Base-by-base conservation (phyloP, 2,888 invertebrate genomes). In the Zygaena filipendulae region DNA sequence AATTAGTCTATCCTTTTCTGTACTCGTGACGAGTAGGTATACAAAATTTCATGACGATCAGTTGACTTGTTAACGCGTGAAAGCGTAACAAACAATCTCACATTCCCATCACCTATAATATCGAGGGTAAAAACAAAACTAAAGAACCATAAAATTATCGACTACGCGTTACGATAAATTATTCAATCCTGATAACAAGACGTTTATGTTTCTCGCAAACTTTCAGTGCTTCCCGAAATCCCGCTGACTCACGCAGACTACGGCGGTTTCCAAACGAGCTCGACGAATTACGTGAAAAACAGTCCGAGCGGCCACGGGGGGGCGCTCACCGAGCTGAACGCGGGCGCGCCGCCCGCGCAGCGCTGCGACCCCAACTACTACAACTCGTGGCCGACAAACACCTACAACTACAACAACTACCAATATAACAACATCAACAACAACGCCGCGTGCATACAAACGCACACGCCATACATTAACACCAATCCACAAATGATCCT, bases 401-500 rank as follows among this genome's bases (percentile, higher is more conserved):
- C 85, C 12, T 89, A 87, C 60, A 83, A 83, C 45, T 82, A 83
- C 48, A 86, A 88, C 52, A 87, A 87, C 53, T 87, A 87, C 49
- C 86, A 87, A 52, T 90, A 91, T 71, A 84, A 84, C 58, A 83
- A 84, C 38, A 71, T 80, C 4, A 82, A 81, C 52, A 82, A 79
- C 50, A 82, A 82, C 40, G 66, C 77, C 11, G 56, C 75, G 8
- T 80, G 81, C 38, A 42, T 81, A 26, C 81, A 81, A 36, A 66
- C 81, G 4, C 86, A 86, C 47, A 80, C 85, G 38, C 74, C 82
- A 3, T 86, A 86, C 60, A 81, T 84, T 33, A 84, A 82, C 42
- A 82, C 87, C 0, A 74, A 74, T 29, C 83, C 87, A 2, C 83
- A 86, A 32, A 87, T 91, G 85, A 86, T 92, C 11, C 82, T 91